Percentiles rank a stretch among this genome's conserved stretches.
Evolutionary conservation across 2,797 vertebrate genomes (phyloP).

Genomic region (Acipenser transmontanus): DNA sequence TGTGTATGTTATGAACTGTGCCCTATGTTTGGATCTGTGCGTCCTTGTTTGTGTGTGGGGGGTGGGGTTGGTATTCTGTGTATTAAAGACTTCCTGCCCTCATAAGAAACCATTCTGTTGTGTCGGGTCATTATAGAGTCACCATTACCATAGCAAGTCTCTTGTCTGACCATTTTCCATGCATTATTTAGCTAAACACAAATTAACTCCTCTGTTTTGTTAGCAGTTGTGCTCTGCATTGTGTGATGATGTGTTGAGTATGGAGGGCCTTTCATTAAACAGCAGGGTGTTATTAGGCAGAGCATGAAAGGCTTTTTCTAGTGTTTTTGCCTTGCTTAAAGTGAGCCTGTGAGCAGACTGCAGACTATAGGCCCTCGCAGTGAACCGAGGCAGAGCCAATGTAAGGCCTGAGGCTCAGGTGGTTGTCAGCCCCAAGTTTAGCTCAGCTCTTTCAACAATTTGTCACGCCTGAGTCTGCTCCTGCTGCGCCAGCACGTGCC

Average conservation of each 20-base stretch:
- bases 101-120: constrained; percentile 15
- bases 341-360: constrained; percentile 36
- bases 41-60: neutral
- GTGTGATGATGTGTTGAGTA: constrained; percentile 24
- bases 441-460: constrained; percentile 84
- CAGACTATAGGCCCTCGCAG: constrained; percentile 33
- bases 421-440: constrained; percentile 73
- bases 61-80: constrained; percentile 16
- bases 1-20: neutral
- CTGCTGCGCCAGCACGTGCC: constrained; percentile 94
- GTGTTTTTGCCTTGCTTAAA: constrained; percentile 31
- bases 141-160: constrained; percentile 8
- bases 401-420: constrained; percentile 81
- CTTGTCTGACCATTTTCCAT: constrained; percentile 3
- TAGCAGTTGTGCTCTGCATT: constrained; percentile 22
- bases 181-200: constrained; percentile 5
- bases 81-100: constrained; percentile 16
- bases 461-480: constrained; percentile 81
- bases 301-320: constrained; percentile 42
- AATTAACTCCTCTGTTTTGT: constrained; percentile 19
- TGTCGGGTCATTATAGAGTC: constrained; percentile 20
- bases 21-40: neutral
- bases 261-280: constrained; percentile 35
- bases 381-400: constrained; percentile 43
- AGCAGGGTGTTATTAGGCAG: constrained; percentile 42